A percentile compares a stretch with the other conserved stretches of the same genome.
Evolutionary conservation across 2,113 vertebrate species (phyloP).

Genomic region (Plecotus auritus): DNA sequence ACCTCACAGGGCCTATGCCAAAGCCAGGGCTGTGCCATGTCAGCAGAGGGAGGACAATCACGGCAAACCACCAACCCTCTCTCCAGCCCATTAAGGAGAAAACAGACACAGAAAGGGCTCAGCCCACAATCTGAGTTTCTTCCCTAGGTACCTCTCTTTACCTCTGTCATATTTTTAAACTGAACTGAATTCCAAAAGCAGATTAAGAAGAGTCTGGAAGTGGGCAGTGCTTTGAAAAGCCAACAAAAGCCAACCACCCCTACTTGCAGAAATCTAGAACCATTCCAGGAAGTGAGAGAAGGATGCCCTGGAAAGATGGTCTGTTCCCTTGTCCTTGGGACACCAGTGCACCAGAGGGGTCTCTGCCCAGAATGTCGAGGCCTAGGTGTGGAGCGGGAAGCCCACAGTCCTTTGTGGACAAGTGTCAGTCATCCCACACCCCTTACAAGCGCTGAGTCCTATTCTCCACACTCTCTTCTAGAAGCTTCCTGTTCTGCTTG

Average conservation of each 20-base stretch:
- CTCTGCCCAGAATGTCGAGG: neutral
- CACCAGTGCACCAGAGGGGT: fast-evolving
- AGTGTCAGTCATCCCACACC: neutral
- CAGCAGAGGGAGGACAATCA: fast-evolving
- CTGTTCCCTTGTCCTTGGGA: neutral
- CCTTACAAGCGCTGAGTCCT: conserved; percentile 96
- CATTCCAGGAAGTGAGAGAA: neutral
- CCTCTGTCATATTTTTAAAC: neutral
- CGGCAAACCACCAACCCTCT: fast-evolving
- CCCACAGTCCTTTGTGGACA: fast-evolving
- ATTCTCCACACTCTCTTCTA: conserved; percentile 96
- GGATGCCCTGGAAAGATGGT: fast-evolving
- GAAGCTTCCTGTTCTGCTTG: conserved; percentile 94
- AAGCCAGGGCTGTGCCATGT: fast-evolving
- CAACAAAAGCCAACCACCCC: neutral
- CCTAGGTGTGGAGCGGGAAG: fast-evolving
- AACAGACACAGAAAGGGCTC: neutral
- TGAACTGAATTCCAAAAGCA: neutral
- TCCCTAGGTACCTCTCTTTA: neutral
- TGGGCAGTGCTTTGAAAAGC: neutral
- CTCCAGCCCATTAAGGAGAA: neutral
- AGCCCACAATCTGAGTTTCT: fast-evolving
- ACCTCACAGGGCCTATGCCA: fast-evolving
- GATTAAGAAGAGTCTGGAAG: neutral
- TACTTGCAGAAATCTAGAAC: neutral